These are phyloP conservation scores for Aporophyla lueneburgensis DNA, from an alignment of 2,888 invertebrate genomes.

Conservation along the genomic window DNA sequence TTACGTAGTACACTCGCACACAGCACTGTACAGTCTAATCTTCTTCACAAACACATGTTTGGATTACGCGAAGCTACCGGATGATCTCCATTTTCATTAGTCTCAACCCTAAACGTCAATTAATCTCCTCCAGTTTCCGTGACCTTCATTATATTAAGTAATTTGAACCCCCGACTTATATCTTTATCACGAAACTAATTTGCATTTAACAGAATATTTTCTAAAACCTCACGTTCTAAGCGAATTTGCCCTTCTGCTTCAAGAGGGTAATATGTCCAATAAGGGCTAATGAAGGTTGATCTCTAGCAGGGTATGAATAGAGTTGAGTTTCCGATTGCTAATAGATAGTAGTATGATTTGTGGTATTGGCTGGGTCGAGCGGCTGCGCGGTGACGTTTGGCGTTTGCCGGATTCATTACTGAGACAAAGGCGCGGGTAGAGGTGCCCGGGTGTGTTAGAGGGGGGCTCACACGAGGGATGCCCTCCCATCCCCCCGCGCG, in stretches of 20 bases:
- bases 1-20: slow-evolving; percentile 8
- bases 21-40: slow-evolving; percentile 8
- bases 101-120: slow-evolving; percentile 44
- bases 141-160: slow-evolving; percentile 73
- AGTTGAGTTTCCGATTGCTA: slow-evolving; percentile 78
- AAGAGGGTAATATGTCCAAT: slow-evolving; percentile 56
- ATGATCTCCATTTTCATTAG: slow-evolving; percentile 44
- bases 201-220: slow-evolving; percentile 83
- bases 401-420: slow-evolving; percentile 90
- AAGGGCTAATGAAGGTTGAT: slow-evolving; percentile 54
- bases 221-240: slow-evolving; percentile 84
- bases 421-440: slow-evolving; percentile 84
- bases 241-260: slow-evolving; percentile 72
- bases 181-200: slow-evolving; percentile 84
- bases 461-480: slow-evolving; percentile 71
- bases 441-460: slow-evolving; percentile 64
- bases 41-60: slow-evolving; percentile 19
- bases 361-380: slow-evolving; percentile 78
- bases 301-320: slow-evolving; percentile 63
- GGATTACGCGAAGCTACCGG: slow-evolving; percentile 9
- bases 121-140: slow-evolving; percentile 59
- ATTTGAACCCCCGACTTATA: slow-evolving; percentile 75
- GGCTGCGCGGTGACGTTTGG: slow-evolving; percentile 87
- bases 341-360: slow-evolving; percentile 81
- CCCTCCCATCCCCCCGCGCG: slow-evolving; percentile 63